These are phyloP conservation scores for Enteromius argenteus DNA, from an alignment of 2,797 vertebrate genomes.

Conservation along the genomic window DNA sequence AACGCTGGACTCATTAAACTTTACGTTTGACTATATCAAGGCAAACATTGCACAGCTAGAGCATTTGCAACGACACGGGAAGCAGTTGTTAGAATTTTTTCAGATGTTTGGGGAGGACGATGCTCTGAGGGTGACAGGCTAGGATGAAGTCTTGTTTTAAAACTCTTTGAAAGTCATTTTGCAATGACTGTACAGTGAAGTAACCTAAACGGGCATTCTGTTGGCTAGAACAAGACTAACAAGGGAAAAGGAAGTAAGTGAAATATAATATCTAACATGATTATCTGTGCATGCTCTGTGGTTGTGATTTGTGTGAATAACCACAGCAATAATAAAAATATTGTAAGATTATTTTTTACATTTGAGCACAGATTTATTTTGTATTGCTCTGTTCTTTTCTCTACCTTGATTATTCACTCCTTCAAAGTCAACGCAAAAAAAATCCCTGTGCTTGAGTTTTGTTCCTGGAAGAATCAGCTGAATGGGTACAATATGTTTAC, in stretches of 20 bases:
- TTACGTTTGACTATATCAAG: conserved; percentile 29
- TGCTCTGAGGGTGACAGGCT: conserved; percentile 1
- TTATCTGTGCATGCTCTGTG: not conserved
- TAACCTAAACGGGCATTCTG: not conserved
- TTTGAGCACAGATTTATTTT: not conserved
- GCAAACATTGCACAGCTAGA: conserved; percentile 38
- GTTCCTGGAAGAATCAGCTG: not conserved
- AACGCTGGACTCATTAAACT: conserved; percentile 38
- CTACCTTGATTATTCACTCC: not conserved
- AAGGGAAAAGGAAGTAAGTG: not conserved
- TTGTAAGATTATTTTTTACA: not conserved
- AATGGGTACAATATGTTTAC: not conserved
- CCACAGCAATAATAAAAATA: not conserved
- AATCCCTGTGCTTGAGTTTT: not conserved
- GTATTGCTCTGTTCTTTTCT: not conserved
- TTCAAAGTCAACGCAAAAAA: not conserved
- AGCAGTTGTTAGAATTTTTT: conserved; percentile 21
- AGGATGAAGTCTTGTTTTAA: conserved; percentile 15
- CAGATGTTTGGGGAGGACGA: conserved; percentile 16
- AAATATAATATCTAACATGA: conserved; percentile 4
- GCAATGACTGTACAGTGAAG: conserved; percentile 4
- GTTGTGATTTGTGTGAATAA: not conserved
- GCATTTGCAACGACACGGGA: not conserved
- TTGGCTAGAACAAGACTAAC: not conserved
- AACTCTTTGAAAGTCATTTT: conserved; percentile 34